These are phyloP conservation scores for Diabrotica undecimpunctata DNA, from an alignment of 1,140 invertebrate genomes.

Conservation along the genomic window DNA sequence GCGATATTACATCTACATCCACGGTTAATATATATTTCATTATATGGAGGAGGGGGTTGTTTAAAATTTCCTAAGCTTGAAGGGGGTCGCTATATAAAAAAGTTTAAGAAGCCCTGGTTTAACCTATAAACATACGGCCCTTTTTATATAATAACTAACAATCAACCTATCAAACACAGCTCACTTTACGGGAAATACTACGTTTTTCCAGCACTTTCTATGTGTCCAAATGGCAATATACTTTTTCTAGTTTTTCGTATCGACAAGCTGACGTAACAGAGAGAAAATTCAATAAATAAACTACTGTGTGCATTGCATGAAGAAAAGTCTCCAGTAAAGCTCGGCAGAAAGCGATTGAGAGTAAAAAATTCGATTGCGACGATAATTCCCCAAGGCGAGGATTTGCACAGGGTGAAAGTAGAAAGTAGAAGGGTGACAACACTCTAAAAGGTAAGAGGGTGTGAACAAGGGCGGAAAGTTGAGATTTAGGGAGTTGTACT, in stretches of 20 bases:
- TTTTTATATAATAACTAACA: too few species aligned
- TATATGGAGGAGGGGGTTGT: too few species aligned
- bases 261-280: not conserved
- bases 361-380: not conserved
- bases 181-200: too few species aligned
- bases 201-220: not conserved
- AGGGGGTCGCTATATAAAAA: too few species aligned
- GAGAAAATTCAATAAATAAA: not conserved
- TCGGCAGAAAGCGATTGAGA: not conserved
- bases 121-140: too few species aligned
- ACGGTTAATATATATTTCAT: too few species aligned
- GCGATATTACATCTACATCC: too few species aligned
- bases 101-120: too few species aligned
- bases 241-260: not conserved
- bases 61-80: too few species aligned
- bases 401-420: conserved; percentile 2
- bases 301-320: not conserved
- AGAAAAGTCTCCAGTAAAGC: too few species aligned
- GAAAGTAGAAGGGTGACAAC: not conserved
- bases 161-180: too few species aligned
- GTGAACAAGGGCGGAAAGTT: not conserved
- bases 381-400: not conserved
- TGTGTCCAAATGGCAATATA: not conserved
- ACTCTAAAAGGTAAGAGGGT: conserved; percentile 1
- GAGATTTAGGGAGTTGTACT: not conserved